Evolutionary conservation across 2,888 invertebrate species (phyloP), one percentile per base, ranked within the genome.

Genomic region (Prenolepis imparis): DNA sequence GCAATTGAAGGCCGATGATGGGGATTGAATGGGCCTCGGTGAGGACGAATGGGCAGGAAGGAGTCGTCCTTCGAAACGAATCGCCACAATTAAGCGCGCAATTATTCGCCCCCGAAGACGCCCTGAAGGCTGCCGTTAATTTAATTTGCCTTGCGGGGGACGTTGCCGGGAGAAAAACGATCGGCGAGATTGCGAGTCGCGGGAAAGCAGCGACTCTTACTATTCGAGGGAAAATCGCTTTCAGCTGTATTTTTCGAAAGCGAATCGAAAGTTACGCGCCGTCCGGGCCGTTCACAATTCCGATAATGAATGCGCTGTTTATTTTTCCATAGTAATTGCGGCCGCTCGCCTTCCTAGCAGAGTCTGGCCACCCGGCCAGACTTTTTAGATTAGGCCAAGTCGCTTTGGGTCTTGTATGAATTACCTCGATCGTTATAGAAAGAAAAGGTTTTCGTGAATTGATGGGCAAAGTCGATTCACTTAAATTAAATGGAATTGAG

Each of bases 31-130:
- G 59, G 39, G 39, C 55, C 44, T 36, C 11, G 64, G 66, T 11
- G 57, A 66, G 67, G 82, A 41, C 61, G 74, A 70, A 72, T 73
- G 70, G 52, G 63, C 66, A 66, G 80, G 57, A 77, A 81, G 59
- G 21, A 68, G 44, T 74, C 59, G 61, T 36, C 59, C 44, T 70
- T 70, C 78, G 88, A 86, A 87, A 90, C 87, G 88, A 87, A 90
- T 90, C 88, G 86, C 84, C 86, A 86, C 90, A 88, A 90, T 90
- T 89, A 90, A 88, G 87, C 85, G 83, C 86, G 88, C 88, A 89
- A 90, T 90, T 90, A 90, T 90, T 90, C 87, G 85, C 74, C 64
- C 52, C 21, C 84, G 86, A 87, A 90, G 87, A 89, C 89, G 80
- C 52, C 68, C 77, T 80, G 78, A 70, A 80, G 78, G 64, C 74